Evolutionary conservation across 2,888 invertebrate species (phyloP).

Genomic region (Heteromyza rotundicornis): DNA sequence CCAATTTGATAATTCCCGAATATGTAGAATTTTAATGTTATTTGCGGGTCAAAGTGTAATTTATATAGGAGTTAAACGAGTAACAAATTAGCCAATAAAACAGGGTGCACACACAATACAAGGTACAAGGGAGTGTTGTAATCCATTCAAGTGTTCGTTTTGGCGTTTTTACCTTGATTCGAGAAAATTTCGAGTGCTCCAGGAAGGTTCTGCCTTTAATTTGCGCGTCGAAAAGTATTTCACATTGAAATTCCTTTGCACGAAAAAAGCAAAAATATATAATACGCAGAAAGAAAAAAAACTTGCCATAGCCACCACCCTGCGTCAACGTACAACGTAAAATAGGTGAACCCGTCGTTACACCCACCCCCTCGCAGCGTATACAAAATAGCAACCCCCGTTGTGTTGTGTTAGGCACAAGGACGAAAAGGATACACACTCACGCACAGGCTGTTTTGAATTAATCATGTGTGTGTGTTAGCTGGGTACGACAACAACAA

Average conservation of each 20-base stretch:
- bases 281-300: no score
- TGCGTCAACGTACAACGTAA: background rate
- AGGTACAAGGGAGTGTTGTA: no score
- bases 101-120: no score
- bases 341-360: background rate
- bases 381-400: background rate
- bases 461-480: constrained; percentile 19
- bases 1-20: no score
- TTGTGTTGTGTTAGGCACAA: constrained; percentile 48
- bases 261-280: no score
- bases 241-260: background rate
- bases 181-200: no score
- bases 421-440: constrained; percentile 42
- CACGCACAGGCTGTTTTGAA: constrained; percentile 16
- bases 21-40: no score
- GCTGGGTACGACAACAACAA: background rate
- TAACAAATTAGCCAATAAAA: no score
- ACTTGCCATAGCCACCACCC: background rate
- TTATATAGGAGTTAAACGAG: no score
- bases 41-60: no score
- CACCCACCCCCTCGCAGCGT: background rate
- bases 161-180: background rate
- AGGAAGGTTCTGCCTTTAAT: background rate
- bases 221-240: background rate
- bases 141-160: background rate